A percentile compares a stretch with the other conserved stretches of the same genome.
phyloP scores from a whole-genome alignment of 2,113 vertebrate species.

The Campylorhamphus procurvoides region DNA sequence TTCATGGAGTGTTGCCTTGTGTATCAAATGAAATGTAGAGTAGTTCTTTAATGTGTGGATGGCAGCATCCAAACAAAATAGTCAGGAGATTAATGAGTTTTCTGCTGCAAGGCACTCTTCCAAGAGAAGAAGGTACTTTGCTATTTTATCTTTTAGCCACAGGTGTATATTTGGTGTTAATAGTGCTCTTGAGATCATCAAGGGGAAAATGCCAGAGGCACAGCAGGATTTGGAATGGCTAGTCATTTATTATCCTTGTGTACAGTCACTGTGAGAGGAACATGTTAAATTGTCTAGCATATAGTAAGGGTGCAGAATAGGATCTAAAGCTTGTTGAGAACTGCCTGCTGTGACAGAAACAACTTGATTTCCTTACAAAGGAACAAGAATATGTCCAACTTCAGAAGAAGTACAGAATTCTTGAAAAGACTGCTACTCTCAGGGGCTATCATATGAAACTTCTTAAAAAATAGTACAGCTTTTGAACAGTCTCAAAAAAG shows the following conservation, averaged over 20 bases:
- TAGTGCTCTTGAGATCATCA: constrained; percentile 59
- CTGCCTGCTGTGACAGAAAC: constrained; percentile 55
- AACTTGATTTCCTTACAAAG: constrained; percentile 34
- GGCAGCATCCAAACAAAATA: constrained; percentile 23
- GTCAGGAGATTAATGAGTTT: constrained; percentile 41
- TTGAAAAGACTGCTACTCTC: background rate
- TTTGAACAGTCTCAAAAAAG: background rate
- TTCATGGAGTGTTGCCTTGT: background rate
- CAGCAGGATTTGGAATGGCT: constrained; percentile 53
- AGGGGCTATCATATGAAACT: background rate
- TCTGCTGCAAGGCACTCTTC: constrained; percentile 32
- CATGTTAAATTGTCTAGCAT: constrained; percentile 21
- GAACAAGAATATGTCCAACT: background rate
- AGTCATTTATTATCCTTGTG: constrained; percentile 39
- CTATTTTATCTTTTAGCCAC: constrained; percentile 60
- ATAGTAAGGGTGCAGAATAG: constrained; percentile 27
- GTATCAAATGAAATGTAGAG: background rate
- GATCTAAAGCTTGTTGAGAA: constrained; percentile 40
- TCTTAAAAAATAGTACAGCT: background rate
- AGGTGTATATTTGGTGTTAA: constrained; percentile 63
- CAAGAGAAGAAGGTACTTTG: constrained; percentile 13
- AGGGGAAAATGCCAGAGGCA: constrained; percentile 45
- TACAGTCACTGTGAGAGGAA: constrained; percentile 13
- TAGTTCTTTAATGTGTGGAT: background rate
- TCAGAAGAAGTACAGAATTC: background rate